Percentiles rank a stretch among this genome's conserved stretches.
Conservation (phyloP, 2,888 invertebrate species). For the Nebria salina region DNA sequence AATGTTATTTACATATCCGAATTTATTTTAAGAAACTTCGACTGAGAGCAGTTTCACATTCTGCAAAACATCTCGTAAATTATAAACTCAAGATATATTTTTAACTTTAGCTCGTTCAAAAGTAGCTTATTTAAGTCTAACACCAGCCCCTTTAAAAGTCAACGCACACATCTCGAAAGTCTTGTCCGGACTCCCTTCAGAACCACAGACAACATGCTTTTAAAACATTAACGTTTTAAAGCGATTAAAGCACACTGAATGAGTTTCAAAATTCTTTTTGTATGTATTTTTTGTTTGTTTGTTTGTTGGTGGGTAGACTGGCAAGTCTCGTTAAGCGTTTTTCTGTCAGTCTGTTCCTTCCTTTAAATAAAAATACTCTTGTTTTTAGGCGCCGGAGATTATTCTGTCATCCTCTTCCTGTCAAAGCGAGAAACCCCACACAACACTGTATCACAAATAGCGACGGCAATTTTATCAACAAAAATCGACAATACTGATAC, state of each 20-base stretch:
- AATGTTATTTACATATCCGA: not conserved
- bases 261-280: not conserved
- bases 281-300: not conserved
- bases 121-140: not conserved
- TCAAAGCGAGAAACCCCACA: not conserved
- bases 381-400: not conserved
- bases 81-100: not conserved
- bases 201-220: not conserved
- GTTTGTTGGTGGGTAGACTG: not conserved
- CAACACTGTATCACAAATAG: not conserved
- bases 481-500: not conserved
- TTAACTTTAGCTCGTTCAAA: not conserved
- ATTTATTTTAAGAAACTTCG: not conserved
- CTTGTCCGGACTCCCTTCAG: not conserved
- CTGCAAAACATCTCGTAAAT: not conserved
- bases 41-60: not conserved
- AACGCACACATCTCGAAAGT: not conserved
- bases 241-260: not conserved
- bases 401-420: constrained; percentile 1
- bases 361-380: not conserved
- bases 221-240: not conserved
- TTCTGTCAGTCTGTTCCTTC: constrained; percentile 1
- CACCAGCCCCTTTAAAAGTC: not conserved
- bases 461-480: not conserved
- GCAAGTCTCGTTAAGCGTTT: not conserved